Evolutionary conservation across 2,113 vertebrate species (phyloP), one percentile per base, ranked within the genome.

Genomic region (Larimichthys polyactis): DNA sequence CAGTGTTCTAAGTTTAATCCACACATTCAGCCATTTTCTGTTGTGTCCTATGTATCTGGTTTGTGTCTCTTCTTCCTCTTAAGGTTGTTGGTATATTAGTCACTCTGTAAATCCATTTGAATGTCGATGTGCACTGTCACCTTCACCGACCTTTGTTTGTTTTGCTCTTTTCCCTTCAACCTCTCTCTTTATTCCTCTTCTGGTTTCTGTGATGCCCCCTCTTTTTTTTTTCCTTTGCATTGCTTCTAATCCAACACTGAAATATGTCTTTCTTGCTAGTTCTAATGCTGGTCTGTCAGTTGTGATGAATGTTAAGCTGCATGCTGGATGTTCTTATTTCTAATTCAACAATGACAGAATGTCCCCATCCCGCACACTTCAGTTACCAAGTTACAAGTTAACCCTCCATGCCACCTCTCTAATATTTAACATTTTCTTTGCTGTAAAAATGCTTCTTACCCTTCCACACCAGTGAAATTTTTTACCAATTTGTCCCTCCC

Each of bases 361-460:
- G 88, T 97, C 96, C 96, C 96, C 95, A 96, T 96, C 96, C 96
- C 95, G 95, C 96, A 96, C 96, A 96, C 96, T 96, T 97, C 95
- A 96, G 96, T 96, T 97, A 93, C 95, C 36, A 92, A 96, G 94
- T 40, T 40, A 40, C 95, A 94, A 95, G 95, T 95, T 96, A 93
- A 96, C 96, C 95, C 95, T 96, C 94, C 96, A 97, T 96, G 95
- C 97, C 96, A 97, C 97, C 97, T 97, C 90, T 96, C 95, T 94
- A 96, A 96, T 96, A 96, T 96, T 96, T 96, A 96, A 96, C 94
- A 93, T 96, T 96, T 96, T 96, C 95, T 97, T 96, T 97, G 94
- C 95, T 97, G 81, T 92, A 83, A 96, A 95, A 95, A 78, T 81
- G 79, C 88, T 88, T 92, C 83, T 93, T 85, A 90, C 95, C 96